Evolutionary conservation across 2,113 vertebrate genomes (phyloP).

Genomic region (Mesocricetus auratus): DNA sequence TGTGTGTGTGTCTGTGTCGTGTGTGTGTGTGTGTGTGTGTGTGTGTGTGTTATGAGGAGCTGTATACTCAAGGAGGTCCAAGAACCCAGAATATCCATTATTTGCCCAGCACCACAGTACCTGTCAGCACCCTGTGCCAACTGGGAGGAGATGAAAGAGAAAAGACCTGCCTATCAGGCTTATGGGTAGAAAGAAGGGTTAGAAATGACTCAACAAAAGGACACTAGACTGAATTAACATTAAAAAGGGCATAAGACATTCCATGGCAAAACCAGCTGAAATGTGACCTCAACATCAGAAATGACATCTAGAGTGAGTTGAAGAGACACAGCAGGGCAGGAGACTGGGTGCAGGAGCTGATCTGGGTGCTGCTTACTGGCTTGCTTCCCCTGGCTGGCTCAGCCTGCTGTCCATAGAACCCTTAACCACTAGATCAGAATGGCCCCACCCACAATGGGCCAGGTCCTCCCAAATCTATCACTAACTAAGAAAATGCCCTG

Average conservation of each 20-base stretch:
- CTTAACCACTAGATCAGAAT: not conserved
- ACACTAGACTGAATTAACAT: not conserved
- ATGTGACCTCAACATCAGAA: not conserved
- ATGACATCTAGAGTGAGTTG: not conserved
- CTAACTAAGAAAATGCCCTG: not conserved
- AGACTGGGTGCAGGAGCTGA: not conserved
- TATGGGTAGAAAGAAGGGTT: not conserved
- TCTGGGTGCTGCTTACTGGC: not conserved
- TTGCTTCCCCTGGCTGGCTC: not conserved
- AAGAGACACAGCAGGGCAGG: not conserved
- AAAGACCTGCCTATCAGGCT: not conserved
- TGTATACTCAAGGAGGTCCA: not conserved
- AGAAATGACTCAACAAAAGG: not conserved
- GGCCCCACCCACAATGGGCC: not conserved
- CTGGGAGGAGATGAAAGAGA: not conserved
- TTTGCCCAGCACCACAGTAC: accelerated
- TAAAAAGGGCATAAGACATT: not conserved
- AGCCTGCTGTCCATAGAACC: not conserved
- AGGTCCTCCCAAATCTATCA: too few relatives aligned
- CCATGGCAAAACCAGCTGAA: not conserved
- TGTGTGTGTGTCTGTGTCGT: too few relatives aligned
- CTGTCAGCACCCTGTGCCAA: not conserved
- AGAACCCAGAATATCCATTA: not conserved
- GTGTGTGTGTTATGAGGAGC: too few relatives aligned
- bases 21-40: too few relatives aligned